Percentiles rank a stretch among this genome's conserved stretches.
Evolutionary conservation across 2,113 vertebrate species (phyloP).

Genomic region (Platycercus adscitus): DNA sequence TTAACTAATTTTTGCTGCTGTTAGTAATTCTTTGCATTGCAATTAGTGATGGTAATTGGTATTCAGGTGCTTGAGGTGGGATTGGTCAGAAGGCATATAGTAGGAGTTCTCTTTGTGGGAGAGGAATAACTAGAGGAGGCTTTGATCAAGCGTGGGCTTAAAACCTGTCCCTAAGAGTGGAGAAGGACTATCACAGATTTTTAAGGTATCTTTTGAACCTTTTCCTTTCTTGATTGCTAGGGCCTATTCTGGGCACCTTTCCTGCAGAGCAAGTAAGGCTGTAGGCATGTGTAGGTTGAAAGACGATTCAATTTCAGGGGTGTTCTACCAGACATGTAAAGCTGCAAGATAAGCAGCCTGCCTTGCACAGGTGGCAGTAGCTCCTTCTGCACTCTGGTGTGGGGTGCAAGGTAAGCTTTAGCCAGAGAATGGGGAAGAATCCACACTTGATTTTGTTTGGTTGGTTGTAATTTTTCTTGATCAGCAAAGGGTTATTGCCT

Average conservation of each 20-base stretch:
- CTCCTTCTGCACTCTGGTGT: accelerated
- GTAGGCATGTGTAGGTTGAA: background rate
- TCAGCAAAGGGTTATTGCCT: background rate
- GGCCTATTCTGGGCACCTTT: background rate
- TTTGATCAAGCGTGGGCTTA: background rate
- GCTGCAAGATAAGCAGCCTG: background rate
- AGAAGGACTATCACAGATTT: background rate
- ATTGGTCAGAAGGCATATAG: background rate
- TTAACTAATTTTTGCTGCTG: background rate
- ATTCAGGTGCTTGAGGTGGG: background rate
- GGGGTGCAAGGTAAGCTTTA: background rate
- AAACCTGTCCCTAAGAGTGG: background rate
- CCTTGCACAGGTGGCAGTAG: accelerated
- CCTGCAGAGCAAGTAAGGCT: background rate
- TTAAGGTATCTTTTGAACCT: background rate
- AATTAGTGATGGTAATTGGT: background rate
- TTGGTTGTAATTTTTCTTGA: too few relatives aligned
- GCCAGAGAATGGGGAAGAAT: too few relatives aligned
- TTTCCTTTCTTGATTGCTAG: background rate
- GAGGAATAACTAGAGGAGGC: background rate
- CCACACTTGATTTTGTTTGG: accelerated
- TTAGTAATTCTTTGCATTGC: background rate
- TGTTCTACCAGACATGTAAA: accelerated
- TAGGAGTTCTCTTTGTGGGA: background rate
- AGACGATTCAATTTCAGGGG: background rate